These are phyloP conservation scores for Botrylloides violaceus DNA, from an alignment of 23 tunicate genomes.

Conservation along the genomic window DNA sequence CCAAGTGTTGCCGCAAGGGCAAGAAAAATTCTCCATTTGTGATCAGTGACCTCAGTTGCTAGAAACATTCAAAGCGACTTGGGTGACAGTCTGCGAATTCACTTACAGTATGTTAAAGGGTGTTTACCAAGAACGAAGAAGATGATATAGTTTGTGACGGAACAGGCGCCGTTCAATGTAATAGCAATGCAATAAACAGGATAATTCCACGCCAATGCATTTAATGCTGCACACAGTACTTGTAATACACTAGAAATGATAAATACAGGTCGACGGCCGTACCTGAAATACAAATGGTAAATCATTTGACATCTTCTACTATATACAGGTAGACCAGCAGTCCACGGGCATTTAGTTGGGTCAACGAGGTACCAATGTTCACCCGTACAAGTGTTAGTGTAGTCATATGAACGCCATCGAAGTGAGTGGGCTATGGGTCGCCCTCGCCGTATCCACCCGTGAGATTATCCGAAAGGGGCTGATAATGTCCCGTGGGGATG, in stretches of 20 bases:
- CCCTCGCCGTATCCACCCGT: too few species aligned
- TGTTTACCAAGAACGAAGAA: background rate
- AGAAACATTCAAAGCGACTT: too few species aligned
- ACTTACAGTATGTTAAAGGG: background rate
- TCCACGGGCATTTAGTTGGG: too few species aligned
- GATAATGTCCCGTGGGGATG: too few species aligned
- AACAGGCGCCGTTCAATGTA: background rate
- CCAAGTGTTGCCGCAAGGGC: background rate
- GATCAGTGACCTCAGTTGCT: background rate
- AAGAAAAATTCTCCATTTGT: background rate
- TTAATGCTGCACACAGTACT: background rate
- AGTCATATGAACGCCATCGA: too few species aligned
- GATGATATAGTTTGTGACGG: background rate
- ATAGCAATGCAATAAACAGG: background rate
- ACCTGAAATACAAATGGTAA: too few species aligned
- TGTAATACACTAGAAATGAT: background rate
- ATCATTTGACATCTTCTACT: too few species aligned
- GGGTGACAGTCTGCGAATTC: too few species aligned
- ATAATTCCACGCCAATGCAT: background rate
- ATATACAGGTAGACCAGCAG: too few species aligned
- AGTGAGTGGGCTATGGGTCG: too few species aligned
- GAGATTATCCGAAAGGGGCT: background rate
- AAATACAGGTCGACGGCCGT: background rate
- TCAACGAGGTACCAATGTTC: too few species aligned
- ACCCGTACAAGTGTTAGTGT: too few species aligned